phyloP scores from a whole-genome alignment of 1,140 invertebrate genomes.

The Brachionus paranguensis region DNA sequence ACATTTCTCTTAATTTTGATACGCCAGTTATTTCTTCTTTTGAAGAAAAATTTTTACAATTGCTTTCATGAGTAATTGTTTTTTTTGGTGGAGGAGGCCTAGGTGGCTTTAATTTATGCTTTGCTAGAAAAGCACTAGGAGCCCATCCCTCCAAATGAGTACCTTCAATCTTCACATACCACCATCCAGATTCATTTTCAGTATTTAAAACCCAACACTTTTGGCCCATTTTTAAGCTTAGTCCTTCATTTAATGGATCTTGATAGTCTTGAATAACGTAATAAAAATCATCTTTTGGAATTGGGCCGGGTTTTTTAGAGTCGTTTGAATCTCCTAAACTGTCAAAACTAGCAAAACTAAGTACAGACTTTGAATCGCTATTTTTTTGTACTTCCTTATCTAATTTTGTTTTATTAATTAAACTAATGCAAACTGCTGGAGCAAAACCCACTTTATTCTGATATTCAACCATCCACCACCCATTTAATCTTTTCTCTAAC shows the following conservation, averaged over 20 bases:
- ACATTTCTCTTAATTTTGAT: background rate
- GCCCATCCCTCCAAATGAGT: background rate
- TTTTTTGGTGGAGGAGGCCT: background rate
- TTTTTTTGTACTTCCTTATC: background rate
- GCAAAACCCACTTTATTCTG: background rate
- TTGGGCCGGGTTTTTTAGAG: background rate
- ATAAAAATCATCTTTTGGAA: background rate
- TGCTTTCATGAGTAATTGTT: too few species aligned
- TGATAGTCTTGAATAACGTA: background rate
- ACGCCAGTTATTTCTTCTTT: background rate
- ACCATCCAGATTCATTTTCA: background rate
- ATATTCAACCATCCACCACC: conserved; percentile 4
- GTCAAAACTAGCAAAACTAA: background rate
- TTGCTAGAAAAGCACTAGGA: background rate
- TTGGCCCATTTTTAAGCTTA: background rate
- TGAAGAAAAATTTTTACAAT: background rate
- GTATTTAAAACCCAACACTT: background rate
- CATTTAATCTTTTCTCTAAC: background rate
- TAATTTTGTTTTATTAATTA: background rate
- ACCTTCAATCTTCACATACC: background rate
- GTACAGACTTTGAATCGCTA: background rate
- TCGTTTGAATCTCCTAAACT: background rate
- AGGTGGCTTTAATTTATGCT: background rate
- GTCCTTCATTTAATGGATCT: background rate
- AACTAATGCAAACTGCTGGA: background rate